phyloP scores from a whole-genome alignment of 2,888 invertebrate species.

The Peribatodes rhomboidaria region DNA sequence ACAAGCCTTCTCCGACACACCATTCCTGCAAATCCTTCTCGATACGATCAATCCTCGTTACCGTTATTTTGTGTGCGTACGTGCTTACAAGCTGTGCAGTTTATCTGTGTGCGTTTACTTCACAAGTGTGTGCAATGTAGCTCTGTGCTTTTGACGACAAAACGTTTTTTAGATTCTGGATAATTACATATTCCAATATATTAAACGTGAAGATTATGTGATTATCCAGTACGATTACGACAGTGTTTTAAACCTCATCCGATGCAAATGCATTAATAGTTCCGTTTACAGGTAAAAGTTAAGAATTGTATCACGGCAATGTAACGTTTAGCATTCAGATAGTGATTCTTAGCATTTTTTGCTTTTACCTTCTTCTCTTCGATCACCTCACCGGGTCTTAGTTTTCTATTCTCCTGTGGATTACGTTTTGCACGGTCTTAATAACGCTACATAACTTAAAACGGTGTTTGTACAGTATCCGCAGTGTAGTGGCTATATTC shows the following conservation, averaged over 20 bases:
- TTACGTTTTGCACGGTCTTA: constrained; percentile 84
- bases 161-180: constrained; percentile 69
- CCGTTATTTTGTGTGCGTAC: constrained; percentile 80
- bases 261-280: constrained; percentile 80
- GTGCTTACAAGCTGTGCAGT: constrained; percentile 85
- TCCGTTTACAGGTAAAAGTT: constrained; percentile 77
- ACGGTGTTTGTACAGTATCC: constrained; percentile 63
- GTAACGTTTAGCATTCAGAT: constrained; percentile 83
- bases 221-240: constrained; percentile 68
- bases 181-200: constrained; percentile 66
- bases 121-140: constrained; percentile 82
- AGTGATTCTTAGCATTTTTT: constrained; percentile 71
- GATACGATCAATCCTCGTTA: constrained; percentile 57
- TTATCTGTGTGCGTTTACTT: constrained; percentile 78
- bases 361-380: constrained; percentile 96
- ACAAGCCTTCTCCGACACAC: constrained; percentile 67
- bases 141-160: constrained; percentile 78
- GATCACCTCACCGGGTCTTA: constrained; percentile 97
- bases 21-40: constrained; percentile 63
- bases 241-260: constrained; percentile 74
- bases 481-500: constrained; percentile 66
- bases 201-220: constrained; percentile 56
- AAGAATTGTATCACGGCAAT: constrained; percentile 81
- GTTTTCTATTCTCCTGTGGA: constrained; percentile 94
- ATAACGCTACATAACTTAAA: constrained; percentile 71